Evolutionary conservation across 1,140 invertebrate species (phyloP).

Genomic region (Brachionus koreanus): DNA sequence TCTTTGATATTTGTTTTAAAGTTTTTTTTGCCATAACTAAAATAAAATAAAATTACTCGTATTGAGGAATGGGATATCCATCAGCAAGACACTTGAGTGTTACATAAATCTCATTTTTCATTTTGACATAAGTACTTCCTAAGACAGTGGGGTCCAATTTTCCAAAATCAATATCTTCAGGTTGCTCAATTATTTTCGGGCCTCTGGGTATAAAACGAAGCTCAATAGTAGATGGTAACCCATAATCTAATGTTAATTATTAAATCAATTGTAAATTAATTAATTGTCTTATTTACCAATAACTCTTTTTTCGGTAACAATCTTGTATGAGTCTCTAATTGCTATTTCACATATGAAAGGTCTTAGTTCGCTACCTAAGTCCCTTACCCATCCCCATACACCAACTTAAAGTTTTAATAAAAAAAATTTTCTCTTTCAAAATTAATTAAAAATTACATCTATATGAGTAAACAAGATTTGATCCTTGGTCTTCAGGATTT

Average conservation of each 20-base stretch:
- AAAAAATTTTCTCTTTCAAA: neutral
- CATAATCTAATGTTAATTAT: slow-evolving; percentile 15
- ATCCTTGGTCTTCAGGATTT: slow-evolving; percentile 15
- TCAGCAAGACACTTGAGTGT: slow-evolving; percentile 70
- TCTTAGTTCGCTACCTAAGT: slow-evolving; percentile 11
- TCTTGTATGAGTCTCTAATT: slow-evolving; percentile 49
- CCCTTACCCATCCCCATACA: slow-evolving; percentile 46
- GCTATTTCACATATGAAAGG: slow-evolving; percentile 84
- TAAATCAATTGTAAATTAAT: neutral
- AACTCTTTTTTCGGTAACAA: slow-evolving; percentile 49
- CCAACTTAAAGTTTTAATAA: neutral
- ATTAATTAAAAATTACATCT: neutral
- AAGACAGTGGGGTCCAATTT: slow-evolving; percentile 67
- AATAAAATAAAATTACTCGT: slow-evolving; percentile 63
- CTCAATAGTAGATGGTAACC: slow-evolving; percentile 59
- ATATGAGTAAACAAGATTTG: slow-evolving; percentile 40
- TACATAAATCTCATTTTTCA: slow-evolving; percentile 36
- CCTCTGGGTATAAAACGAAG: slow-evolving; percentile 74
- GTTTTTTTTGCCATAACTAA: no score
- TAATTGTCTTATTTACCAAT: slow-evolving; percentile 47
- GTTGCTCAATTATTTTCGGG: slow-evolving; percentile 80
- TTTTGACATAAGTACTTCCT: slow-evolving; percentile 41
- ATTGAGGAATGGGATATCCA: slow-evolving; percentile 81
- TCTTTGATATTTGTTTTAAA: neutral
- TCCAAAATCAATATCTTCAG: slow-evolving; percentile 76